Evolutionary conservation across 2,888 invertebrate genomes (phyloP).

Genomic region (Priapulus caudatus): DNA sequence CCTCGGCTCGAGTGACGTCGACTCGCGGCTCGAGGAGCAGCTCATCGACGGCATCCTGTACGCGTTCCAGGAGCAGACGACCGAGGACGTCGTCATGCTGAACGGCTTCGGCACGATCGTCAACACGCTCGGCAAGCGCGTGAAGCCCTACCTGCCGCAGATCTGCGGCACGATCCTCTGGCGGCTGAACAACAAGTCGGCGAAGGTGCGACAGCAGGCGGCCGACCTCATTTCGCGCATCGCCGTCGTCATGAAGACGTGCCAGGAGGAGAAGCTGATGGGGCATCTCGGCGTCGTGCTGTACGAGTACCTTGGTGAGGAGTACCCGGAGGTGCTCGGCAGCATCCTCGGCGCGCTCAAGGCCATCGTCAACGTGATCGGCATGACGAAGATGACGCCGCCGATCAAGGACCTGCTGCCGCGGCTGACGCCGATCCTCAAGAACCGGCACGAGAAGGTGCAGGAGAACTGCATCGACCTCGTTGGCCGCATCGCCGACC

Average conservation of each 20-base stretch:
- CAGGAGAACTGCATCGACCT: conserved; percentile 99
- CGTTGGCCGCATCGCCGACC: conserved; percentile 95
- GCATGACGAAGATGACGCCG: conserved; percentile 99
- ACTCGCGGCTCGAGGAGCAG: conserved; percentile 93
- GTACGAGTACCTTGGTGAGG: conserved; percentile 97
- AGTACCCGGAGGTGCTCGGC: conserved; percentile 97
- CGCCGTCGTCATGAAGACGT: conserved; percentile 98
- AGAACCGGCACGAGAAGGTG: conserved; percentile 78
- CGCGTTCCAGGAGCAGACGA: conserved; percentile 99
- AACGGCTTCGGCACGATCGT: conserved; percentile 99
- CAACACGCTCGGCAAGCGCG: conserved; percentile 88
- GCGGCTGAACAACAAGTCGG: conserved; percentile 98
- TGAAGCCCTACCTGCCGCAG: conserved; percentile 96
- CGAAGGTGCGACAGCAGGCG: conserved; percentile 95
- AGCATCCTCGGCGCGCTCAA: conserved; percentile 97
- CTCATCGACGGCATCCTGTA: conserved; percentile 98
- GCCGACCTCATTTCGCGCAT: conserved; percentile 94
- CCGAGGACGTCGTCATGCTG: conserved; percentile 98
- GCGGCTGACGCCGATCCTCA: conserved; percentile 88
- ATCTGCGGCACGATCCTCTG: conserved; percentile 99
- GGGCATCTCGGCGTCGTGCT: conserved; percentile 97
- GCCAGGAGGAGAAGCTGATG: conserved; percentile 99
- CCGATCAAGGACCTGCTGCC: conserved; percentile 97
- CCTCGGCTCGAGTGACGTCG: conserved; percentile 93
- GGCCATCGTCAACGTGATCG: conserved; percentile 97